Conservation (phyloP, 2,113 vertebrate species). For the Platysternon megacephalum region DNA sequence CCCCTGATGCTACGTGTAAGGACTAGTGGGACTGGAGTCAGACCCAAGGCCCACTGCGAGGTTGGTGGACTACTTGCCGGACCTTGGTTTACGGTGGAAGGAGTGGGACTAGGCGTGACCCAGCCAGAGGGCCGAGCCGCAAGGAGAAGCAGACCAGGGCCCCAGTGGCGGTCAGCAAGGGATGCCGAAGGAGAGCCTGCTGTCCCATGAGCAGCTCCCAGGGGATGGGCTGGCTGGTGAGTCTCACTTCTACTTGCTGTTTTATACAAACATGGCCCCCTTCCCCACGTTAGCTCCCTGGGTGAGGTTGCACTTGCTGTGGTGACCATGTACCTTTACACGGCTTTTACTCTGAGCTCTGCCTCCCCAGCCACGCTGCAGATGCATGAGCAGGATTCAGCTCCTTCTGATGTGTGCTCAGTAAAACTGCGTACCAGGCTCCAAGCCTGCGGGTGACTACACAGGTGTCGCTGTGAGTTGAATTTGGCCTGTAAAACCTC, state of each 20-base stretch:
- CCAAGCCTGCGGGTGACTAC: not conserved
- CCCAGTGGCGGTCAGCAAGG: not conserved
- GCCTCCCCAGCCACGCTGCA: not conserved
- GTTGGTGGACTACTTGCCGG: not conserved
- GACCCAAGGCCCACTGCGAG: too few species aligned
- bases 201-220: not conserved
- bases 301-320: not conserved
- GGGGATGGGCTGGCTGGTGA: not conserved
- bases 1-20: not conserved
- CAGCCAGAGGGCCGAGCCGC: not conserved
- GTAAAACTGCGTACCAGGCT: not conserved
- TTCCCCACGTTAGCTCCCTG: not conserved
- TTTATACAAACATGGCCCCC: not conserved
- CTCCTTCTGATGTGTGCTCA: not conserved
- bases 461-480: not conserved
- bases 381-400: not conserved
- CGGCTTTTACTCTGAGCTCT: not conserved
- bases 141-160: not conserved
- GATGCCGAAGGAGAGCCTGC: not conserved
- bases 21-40: too few species aligned
- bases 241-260: not conserved
- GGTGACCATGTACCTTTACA: not conserved
- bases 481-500: not conserved
- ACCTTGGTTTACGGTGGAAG: not conserved
- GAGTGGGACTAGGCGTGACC: not conserved